Percentiles rank a stretch among this genome's conserved stretches.
Conservation (phyloP, 2,888 invertebrate species). For the Sinodicranocentrus sp. region DNA sequence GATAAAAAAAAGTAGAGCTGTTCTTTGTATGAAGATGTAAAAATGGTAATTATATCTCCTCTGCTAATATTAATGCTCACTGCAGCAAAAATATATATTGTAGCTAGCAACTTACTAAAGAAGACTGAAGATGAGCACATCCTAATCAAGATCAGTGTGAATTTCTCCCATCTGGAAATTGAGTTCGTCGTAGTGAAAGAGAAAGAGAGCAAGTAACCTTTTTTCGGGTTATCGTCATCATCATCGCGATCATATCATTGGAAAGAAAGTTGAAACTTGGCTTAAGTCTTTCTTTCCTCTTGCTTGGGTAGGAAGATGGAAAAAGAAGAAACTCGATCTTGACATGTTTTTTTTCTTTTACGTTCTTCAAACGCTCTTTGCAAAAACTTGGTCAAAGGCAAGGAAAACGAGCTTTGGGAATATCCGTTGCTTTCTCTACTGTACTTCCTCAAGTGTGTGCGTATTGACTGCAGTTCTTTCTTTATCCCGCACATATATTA, state of each 20-base stretch:
- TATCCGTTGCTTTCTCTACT: slow-evolving; percentile 40
- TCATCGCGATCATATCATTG: not conserved
- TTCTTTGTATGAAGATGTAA: slow-evolving; percentile 6
- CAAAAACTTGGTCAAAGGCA: slow-evolving; percentile 42
- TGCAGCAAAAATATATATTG: not conserved
- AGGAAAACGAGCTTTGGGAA: slow-evolving; percentile 30
- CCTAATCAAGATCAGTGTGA: slow-evolving; percentile 6
- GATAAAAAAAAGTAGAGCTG: not conserved
- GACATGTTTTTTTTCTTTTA: slow-evolving; percentile 41
- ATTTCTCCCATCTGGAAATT: slow-evolving; percentile 22
- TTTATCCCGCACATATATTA: not conserved
- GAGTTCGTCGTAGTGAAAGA: slow-evolving; percentile 19
- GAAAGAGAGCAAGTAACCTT: not conserved
- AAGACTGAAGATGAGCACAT: slow-evolving; percentile 15
- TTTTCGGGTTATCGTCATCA: slow-evolving; percentile 10
- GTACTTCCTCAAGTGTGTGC: slow-evolving; percentile 33
- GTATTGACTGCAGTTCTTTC: slow-evolving; percentile 18
- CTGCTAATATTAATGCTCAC: slow-evolving; percentile 1
- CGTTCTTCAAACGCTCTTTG: slow-evolving; percentile 17
- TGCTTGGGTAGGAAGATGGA: slow-evolving; percentile 11
- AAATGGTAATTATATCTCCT: slow-evolving; percentile 24
- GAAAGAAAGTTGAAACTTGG: slow-evolving; percentile 19
- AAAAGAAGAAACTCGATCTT: slow-evolving; percentile 42
- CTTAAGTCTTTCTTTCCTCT: not conserved
- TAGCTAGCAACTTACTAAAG: not conserved